Evolutionary conservation across 2,888 invertebrate genomes (phyloP).

Genomic region (Rhabditoides inermis): DNA sequence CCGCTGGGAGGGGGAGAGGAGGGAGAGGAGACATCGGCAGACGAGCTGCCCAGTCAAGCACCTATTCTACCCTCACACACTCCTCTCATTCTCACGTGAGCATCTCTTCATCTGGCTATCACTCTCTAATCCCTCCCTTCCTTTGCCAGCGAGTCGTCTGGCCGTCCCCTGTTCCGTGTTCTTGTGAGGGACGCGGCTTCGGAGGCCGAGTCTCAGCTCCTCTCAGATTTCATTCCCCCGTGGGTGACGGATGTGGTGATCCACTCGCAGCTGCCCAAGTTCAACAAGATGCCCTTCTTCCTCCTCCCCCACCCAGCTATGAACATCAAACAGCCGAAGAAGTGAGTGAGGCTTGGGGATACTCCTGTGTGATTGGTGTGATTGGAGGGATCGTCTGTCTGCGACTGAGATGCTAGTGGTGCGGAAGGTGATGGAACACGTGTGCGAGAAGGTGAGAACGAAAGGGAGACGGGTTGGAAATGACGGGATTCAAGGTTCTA

Average conservation of each 20-base stretch:
- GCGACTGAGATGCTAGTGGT: constrained; percentile 98
- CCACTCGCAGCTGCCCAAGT: constrained; percentile 73
- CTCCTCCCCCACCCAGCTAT: constrained; percentile 81
- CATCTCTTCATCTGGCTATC: background rate
- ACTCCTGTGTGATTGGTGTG: background rate
- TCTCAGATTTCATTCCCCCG: constrained; percentile 28
- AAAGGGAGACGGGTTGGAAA: too few species aligned
- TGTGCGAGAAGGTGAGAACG: constrained; percentile 94
- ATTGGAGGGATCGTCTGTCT: constrained; percentile 79
- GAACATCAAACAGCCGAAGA: constrained; percentile 67
- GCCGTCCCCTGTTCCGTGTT: constrained; percentile 77
- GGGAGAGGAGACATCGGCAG: too few species aligned
- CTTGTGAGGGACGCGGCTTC: constrained; percentile 22
- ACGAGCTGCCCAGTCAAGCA: too few species aligned
- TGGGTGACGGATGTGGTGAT: constrained; percentile 54
- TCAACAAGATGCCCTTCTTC: constrained; percentile 92
- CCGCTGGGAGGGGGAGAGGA: too few species aligned
- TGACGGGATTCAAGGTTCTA: too few species aligned
- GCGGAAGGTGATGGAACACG: constrained; percentile 97
- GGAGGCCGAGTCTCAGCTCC: constrained; percentile 16
- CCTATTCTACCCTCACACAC: constrained; percentile 89
- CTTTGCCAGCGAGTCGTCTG: constrained; percentile 76
- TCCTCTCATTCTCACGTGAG: constrained; percentile 82
- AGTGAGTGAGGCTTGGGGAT: constrained; percentile 58
- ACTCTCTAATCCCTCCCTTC: background rate